Evolutionary conservation across 2,797 vertebrate species (phyloP), one percentile per base, ranked within the genome.

Genomic region (Clarias laeviceps): DNA sequence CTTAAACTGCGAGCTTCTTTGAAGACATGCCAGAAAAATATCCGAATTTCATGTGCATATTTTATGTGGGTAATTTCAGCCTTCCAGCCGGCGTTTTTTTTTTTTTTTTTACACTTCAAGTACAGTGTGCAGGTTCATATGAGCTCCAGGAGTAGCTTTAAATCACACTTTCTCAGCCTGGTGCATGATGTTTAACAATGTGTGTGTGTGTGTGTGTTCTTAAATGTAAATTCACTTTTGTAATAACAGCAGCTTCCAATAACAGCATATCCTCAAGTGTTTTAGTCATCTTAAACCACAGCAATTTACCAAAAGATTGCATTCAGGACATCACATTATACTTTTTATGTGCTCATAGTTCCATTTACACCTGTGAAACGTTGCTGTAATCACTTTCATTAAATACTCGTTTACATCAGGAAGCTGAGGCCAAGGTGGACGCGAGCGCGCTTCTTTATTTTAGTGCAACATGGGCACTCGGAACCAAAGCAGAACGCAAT

Each of bases 21-120:
- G 81, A 89, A 84, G 85, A 88, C 57, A 85, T 87, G 81, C 73
- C 85, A 70, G 65, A 24, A 84, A 88, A 84, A 90, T 82, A 89
- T 88, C 81, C 14, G 83, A 64, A 69, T 86, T 86, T 80, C 61
- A 83, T 81, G 86, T 89, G 59, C 82, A 90, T 90, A 88, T 89
- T 89, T 89, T 59, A 89, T 90, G 87, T 40, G 59, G 40, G 82
- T 90, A 89, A 90, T 90, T 89, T 88, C 70, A 85, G 86, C 76
- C 70, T 88, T 85, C 83, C 88, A 82, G 68, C 59, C 59, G 79
- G 86, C 84, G 37, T 45, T 45, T 40, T 45, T 45, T 45, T 45
- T 7, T 40, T 45, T 45, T 45, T 69, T 82, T 85, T 88, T 86
- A 80, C 66, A 88, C 79, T 90, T 87, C 85, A 84, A 81, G 61